phyloP scores from a whole-genome alignment of 2,888 invertebrate species.

The Beris chalybata region DNA sequence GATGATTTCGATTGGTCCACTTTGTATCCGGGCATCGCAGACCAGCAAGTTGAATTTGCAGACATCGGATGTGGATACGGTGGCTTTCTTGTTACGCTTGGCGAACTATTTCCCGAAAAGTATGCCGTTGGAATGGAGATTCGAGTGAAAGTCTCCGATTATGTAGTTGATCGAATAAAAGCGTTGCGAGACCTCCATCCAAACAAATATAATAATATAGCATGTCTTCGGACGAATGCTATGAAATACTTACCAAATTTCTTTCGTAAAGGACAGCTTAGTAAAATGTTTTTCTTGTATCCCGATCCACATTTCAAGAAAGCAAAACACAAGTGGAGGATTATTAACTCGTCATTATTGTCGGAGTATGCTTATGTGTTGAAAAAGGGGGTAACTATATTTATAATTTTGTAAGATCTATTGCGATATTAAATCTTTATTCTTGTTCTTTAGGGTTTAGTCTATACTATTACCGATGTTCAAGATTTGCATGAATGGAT shows the following conservation, averaged over 20 bases:
- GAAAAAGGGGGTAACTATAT: slow-evolving; percentile 69
- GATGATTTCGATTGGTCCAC: slow-evolving; percentile 82
- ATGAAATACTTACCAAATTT: slow-evolving; percentile 99
- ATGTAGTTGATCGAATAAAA: slow-evolving; percentile 91
- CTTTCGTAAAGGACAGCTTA: slow-evolving; percentile 90
- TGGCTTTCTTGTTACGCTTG: slow-evolving; percentile 86
- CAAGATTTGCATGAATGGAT: slow-evolving; percentile 98
- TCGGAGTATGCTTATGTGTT: slow-evolving; percentile 98
- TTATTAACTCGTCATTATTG: slow-evolving; percentile 88
- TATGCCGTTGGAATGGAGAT: slow-evolving; percentile 96
- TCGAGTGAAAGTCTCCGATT: slow-evolving; percentile 96
- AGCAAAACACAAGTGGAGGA: slow-evolving; percentile 98
- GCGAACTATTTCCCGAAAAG: slow-evolving; percentile 86
- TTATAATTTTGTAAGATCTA: not conserved
- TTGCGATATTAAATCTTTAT: not conserved
- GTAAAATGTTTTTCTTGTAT: slow-evolving; percentile 97
- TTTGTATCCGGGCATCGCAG: slow-evolving; percentile 67
- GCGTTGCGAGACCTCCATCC: slow-evolving; percentile 78
- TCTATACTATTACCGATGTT: slow-evolving; percentile 98
- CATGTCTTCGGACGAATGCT: slow-evolving; percentile 93
- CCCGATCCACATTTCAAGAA: slow-evolving; percentile 99
- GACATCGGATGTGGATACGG: slow-evolving; percentile 99
- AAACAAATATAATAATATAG: slow-evolving; percentile 86
- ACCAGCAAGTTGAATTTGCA: slow-evolving; percentile 77
- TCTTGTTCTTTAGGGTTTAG: slow-evolving; percentile 67